phyloP scores from a whole-genome alignment of 2,797 vertebrate species.

The Syngnathus acus region DNA sequence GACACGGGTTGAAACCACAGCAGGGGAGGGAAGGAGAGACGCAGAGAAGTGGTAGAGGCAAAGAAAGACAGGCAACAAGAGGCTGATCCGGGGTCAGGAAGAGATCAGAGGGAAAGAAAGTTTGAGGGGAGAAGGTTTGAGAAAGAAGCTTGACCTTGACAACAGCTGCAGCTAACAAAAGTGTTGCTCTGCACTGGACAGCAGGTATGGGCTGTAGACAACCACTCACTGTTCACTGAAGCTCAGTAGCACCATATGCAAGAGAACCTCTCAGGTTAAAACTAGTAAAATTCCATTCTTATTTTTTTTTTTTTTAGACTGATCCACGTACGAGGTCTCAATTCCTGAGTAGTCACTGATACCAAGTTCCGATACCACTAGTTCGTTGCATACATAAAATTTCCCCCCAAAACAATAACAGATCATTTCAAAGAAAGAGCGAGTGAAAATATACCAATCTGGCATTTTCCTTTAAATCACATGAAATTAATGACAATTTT shows the following conservation, averaged over 20 bases:
- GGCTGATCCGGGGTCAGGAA: conserved; percentile 46
- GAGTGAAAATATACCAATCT: too few species aligned
- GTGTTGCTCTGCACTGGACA: conserved; percentile 9
- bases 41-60: conserved; percentile 11
- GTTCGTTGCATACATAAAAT: too few species aligned
- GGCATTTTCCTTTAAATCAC: too few species aligned
- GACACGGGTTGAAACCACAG: conserved; percentile 66
- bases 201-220: conserved; percentile 2
- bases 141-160: conserved; percentile 53
- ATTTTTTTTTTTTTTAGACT: too few species aligned
- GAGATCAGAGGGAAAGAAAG: conserved; percentile 50
- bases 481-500: too few species aligned
- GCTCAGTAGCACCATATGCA: conserved; percentile 24
- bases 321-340: too few species aligned
- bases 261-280: conserved; percentile 10
- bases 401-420: too few species aligned
- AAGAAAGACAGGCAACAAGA: conserved; percentile 21
- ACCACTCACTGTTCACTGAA: not conserved
- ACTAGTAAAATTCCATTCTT: too few species aligned
- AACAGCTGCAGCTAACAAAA: conserved; percentile 34
- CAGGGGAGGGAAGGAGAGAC: conserved; percentile 36
- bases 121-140: conserved; percentile 43
- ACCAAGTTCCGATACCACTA: too few species aligned
- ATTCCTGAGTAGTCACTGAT: too few species aligned
- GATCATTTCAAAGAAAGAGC: too few species aligned